phyloP scores from a whole-genome alignment of 2,888 invertebrate species.

The Volucella inanis region DNA sequence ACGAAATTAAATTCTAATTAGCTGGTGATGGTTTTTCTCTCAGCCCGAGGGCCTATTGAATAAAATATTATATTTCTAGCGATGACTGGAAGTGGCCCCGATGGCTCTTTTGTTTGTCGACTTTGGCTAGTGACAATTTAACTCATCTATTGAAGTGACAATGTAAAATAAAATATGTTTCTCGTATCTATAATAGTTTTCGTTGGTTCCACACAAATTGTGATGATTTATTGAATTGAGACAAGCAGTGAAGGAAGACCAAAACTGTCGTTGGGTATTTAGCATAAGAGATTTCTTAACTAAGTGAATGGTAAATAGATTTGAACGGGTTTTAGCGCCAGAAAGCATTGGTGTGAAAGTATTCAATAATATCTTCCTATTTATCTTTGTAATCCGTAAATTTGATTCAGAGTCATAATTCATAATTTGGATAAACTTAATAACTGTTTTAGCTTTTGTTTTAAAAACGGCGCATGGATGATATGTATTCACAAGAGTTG shows the following conservation, averaged over 20 bases:
- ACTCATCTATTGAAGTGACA: conserved; percentile 67
- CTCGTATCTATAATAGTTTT: conserved; percentile 17
- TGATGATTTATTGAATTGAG: conserved; percentile 61
- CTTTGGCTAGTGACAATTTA: conserved; percentile 51
- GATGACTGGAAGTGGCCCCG: neutral
- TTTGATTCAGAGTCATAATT: neutral
- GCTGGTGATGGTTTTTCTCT: conserved; percentile 44
- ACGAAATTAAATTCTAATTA: conserved; percentile 69
- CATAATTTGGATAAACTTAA: neutral
- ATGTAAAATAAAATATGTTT: conserved; percentile 49
- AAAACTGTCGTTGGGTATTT: conserved; percentile 28
- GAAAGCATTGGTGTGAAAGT: conserved; percentile 14
- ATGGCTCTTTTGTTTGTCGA: neutral
- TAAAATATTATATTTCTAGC: conserved; percentile 17
- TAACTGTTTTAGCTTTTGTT: too few species aligned
- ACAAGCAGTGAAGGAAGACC: conserved; percentile 20
- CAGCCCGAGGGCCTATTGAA: conserved; percentile 45
- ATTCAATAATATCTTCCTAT: neutral
- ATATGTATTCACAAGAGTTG: too few species aligned
- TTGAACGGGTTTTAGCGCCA: conserved; percentile 17
- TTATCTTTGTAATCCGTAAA: conserved; percentile 9
- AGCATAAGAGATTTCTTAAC: conserved; percentile 27
- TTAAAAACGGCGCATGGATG: too few species aligned
- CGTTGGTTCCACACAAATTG: conserved; percentile 7
- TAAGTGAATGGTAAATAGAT: conserved; percentile 16